A percentile compares a stretch with the other conserved stretches of the same genome.
These are phyloP conservation scores for Cinara cedri DNA, from an alignment of 2,888 invertebrate species.

Conservation along the genomic window DNA sequence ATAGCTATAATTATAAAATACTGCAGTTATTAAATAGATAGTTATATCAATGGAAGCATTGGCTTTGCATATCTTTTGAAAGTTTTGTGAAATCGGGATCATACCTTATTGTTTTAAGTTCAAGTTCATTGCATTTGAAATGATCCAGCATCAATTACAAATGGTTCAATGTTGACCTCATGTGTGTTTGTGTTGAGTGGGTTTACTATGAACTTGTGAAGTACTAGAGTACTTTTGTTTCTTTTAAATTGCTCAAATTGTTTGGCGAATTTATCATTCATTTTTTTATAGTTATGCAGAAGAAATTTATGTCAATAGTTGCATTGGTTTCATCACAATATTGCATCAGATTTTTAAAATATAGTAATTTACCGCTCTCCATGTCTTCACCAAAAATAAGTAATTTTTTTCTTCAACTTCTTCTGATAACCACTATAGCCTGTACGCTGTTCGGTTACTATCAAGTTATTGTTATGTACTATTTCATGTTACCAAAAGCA, in stretches of 20 bases:
- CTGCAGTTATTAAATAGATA: too few relatives aligned
- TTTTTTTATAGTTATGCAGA: conserved; percentile 28
- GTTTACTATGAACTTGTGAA: conserved; percentile 41
- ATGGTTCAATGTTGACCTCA: conserved; percentile 22
- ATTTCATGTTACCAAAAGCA: too few relatives aligned
- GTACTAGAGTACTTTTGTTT: conserved; percentile 35
- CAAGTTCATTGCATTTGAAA: conserved; percentile 59
- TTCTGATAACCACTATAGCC: background rate
- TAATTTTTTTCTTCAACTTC: conserved; percentile 45
- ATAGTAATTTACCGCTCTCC: conserved; percentile 7
- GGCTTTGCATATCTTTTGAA: too few relatives aligned
- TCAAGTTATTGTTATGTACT: too few relatives aligned
- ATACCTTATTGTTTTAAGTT: too few relatives aligned
- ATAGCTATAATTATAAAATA: too few relatives aligned
- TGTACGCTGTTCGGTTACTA: too few relatives aligned
- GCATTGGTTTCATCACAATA: conserved; percentile 59
- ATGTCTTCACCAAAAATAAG: conserved; percentile 58
- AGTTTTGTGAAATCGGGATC: too few relatives aligned
- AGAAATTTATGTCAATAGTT: conserved; percentile 43
- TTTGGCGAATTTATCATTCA: background rate
- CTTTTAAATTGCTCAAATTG: background rate
- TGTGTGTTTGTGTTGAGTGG: conserved; percentile 15
- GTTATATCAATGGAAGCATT: too few relatives aligned
- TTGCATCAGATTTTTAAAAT: conserved; percentile 54
- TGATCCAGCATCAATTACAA: conserved; percentile 53